A percentile compares a stretch with the other conserved stretches of the same genome.
Conservation (phyloP, 23 tunicate species). For the Botrylloides violaceus region DNA sequence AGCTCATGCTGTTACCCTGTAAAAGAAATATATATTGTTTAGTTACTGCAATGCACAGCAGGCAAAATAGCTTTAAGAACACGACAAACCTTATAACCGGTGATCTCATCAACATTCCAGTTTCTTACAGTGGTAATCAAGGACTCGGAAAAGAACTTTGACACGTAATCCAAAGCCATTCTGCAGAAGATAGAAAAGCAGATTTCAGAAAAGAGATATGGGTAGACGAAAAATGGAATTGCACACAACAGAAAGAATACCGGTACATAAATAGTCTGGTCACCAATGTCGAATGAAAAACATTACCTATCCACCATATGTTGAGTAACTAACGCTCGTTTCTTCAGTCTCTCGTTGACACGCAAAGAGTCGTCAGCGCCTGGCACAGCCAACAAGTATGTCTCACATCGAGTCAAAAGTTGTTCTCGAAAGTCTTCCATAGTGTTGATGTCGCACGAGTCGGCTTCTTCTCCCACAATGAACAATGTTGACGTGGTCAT, state of each 20-base stretch:
- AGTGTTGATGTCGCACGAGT: conserved; percentile 41
- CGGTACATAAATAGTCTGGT: too few species aligned
- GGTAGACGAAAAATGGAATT: neutral
- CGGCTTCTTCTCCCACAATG: conserved; percentile 57
- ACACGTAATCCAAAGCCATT: conserved; percentile 15
- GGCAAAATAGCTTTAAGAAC: too few species aligned
- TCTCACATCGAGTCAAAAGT: conserved; percentile 17
- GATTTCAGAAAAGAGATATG: neutral
- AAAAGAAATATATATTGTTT: too few species aligned
- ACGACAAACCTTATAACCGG: neutral
- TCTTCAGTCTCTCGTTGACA: conserved; percentile 44
- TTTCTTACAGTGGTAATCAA: neutral
- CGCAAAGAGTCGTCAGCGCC: conserved; percentile 86
- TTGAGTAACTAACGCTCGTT: conserved; percentile 38
- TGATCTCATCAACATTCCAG: neutral
- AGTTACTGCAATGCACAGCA: too few species aligned
- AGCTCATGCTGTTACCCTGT: neutral
- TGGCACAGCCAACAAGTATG: conserved; percentile 24
- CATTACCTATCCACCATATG: conserved; percentile 80
- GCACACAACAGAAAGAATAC: too few species aligned
- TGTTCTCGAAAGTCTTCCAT: conserved; percentile 56
- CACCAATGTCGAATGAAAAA: too few species aligned
- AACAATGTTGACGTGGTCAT: conserved; percentile 59
- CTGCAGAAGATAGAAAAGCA: neutral
- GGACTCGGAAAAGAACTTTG: conserved; percentile 5